These are phyloP conservation scores for Agrochola circellaris DNA, from an alignment of 2,888 invertebrate species.

Conservation along the genomic window DNA sequence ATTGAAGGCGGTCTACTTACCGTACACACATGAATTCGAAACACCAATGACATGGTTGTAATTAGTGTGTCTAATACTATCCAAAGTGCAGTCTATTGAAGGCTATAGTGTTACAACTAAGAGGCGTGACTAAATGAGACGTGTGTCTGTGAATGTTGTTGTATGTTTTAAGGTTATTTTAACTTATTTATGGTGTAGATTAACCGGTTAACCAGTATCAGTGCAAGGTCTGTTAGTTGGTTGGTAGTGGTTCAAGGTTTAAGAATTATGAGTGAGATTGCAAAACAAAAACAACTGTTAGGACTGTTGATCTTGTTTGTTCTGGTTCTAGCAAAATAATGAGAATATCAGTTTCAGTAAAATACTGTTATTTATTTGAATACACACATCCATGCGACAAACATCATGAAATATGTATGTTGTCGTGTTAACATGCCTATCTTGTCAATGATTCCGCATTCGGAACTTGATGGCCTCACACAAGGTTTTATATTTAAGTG, in stretches of 20 bases:
- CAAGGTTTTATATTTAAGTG: conserved; percentile 19
- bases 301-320: not conserved
- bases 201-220: conserved; percentile 4
- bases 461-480: not conserved
- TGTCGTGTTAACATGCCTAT: conserved; percentile 2
- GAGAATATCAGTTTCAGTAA: not conserved
- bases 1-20: not conserved
- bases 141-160: not conserved
- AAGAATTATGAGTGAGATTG: not conserved
- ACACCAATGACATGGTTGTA: conserved; percentile 1
- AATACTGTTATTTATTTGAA: not conserved
- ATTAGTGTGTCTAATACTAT: conserved; percentile 23
- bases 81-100: conserved; percentile 33
- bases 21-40: not conserved
- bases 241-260: not conserved
- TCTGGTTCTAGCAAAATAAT: not conserved
- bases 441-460: conserved; percentile 11
- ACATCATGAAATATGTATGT: not conserved
- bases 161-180: not conserved
- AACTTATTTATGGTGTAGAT: conserved; percentile 2
- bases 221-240: conserved; percentile 5
- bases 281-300: not conserved
- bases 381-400: not conserved
- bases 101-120: conserved; percentile 13
- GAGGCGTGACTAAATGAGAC: conserved; percentile 2